A percentile compares a stretch with the other conserved stretches of the same genome.
Evolutionary conservation across 2,113 vertebrate genomes (phyloP).

Genomic region (Accipiter cooperii): DNA sequence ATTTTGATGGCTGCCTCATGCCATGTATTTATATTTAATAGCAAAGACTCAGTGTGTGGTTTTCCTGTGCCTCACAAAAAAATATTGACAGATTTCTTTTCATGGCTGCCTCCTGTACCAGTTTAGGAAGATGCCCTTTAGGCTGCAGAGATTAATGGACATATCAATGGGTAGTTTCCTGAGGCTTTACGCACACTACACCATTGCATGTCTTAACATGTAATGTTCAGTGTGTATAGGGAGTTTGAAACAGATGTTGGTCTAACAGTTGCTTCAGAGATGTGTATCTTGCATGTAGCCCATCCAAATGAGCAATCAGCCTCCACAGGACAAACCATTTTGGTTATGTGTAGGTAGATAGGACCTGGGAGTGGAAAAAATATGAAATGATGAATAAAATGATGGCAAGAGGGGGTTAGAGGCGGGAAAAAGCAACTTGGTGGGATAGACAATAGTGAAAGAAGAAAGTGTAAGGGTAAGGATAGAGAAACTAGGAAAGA

Average conservation of each 20-base stretch:
- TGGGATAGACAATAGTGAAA: neutral
- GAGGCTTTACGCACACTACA: neutral
- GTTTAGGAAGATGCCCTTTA: slow-evolving; percentile 47
- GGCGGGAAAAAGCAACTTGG: neutral
- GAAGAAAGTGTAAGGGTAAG: neutral
- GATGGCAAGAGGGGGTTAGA: neutral
- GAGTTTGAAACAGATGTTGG: neutral
- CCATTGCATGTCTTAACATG: neutral
- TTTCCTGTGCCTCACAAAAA: neutral
- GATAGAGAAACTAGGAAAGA: neutral
- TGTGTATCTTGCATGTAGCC: neutral
- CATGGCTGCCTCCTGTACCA: neutral
- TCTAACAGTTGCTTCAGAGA: neutral
- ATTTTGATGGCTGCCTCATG: neutral
- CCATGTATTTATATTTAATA: neutral
- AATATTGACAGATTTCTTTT: slow-evolving; percentile 21
- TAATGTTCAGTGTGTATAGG: neutral
- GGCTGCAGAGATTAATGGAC: slow-evolving; percentile 39
- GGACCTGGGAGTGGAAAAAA: neutral
- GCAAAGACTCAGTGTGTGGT: neutral
- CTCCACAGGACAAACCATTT: neutral
- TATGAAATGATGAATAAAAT: neutral
- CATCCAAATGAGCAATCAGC: neutral
- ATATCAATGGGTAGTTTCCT: neutral
- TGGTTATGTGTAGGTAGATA: neutral